Conservation (phyloP, 2,797 vertebrate species). For the Silurus aristotelis region DNA sequence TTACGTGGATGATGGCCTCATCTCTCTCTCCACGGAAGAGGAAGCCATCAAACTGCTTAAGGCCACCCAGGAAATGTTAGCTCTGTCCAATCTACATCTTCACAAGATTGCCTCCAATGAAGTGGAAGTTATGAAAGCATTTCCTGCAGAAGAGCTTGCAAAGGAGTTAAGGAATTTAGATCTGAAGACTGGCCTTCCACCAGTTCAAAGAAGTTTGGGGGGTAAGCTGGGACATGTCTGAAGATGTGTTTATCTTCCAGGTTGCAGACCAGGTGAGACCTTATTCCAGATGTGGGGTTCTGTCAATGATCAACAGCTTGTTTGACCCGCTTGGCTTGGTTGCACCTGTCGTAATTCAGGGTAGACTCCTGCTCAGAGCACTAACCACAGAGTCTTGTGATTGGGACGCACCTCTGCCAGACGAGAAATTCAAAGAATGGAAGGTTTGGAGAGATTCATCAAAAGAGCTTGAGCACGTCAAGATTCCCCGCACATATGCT, state of each 20-base stretch:
- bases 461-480: no score
- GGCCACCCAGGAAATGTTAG: background rate
- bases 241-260: background rate
- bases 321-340: slow-evolving; percentile 25
- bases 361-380: slow-evolving; percentile 21
- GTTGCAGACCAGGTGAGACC: background rate
- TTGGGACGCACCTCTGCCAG: background rate
- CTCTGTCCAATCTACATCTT: background rate
- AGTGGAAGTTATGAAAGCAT: background rate
- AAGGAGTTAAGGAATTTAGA: background rate
- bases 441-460: no score
- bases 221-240: slow-evolving; percentile 7
- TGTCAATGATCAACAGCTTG: slow-evolving; percentile 53
- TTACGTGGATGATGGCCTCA: background rate
- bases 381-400: background rate
- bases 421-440: background rate
- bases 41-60: background rate
- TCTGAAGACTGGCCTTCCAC: background rate
- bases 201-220: slow-evolving; percentile 4
- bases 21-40: background rate
- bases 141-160: background rate
- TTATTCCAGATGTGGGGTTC: slow-evolving; percentile 12
- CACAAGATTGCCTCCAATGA: background rate
- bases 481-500: background rate
- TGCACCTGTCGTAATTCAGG: background rate